Conservation (phyloP, 2,888 invertebrate genomes). For the Ectemnius lituratus region DNA sequence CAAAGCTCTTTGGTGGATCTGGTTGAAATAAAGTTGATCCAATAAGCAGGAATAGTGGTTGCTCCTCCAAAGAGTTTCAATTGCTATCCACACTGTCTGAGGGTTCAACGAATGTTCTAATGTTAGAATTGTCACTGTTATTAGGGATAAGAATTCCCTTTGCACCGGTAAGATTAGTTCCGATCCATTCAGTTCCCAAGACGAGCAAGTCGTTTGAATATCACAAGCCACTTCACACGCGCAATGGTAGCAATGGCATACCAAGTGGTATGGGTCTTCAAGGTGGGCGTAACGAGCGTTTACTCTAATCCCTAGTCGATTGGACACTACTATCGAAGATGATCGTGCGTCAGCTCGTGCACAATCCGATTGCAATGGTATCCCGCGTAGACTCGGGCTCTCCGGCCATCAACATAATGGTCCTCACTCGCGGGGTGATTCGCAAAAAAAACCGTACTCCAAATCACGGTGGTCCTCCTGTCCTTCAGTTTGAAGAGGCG, state of each 20-base stretch:
- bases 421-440: slow-evolving; percentile 6
- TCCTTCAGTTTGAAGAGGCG: not conserved
- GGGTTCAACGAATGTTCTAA: too few relatives aligned
- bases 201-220: not conserved
- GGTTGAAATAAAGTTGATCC: too few relatives aligned
- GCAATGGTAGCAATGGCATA: slow-evolving; percentile 25
- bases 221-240: slow-evolving; percentile 63
- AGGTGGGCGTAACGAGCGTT: slow-evolving; percentile 14
- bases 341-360: slow-evolving; percentile 60
- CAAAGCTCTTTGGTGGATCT: too few relatives aligned
- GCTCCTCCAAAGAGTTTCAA: not conserved
- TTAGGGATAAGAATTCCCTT: too few relatives aligned
- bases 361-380: slow-evolving; percentile 30
- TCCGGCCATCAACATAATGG: slow-evolving; percentile 48
- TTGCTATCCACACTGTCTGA: too few relatives aligned
- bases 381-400: slow-evolving; percentile 23
- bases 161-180: too few relatives aligned
- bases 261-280: slow-evolving; percentile 3
- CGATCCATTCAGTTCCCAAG: too few relatives aligned
- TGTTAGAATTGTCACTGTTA: too few relatives aligned
- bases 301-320: not conserved
- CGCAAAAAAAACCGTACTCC: not conserved
- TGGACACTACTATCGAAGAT: slow-evolving; percentile 35
- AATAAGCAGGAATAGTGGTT: too few relatives aligned
- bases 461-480: not conserved